These are phyloP conservation scores for Falco rusticolus DNA, from an alignment of 2,797 vertebrate species.

Conservation along the genomic window DNA sequence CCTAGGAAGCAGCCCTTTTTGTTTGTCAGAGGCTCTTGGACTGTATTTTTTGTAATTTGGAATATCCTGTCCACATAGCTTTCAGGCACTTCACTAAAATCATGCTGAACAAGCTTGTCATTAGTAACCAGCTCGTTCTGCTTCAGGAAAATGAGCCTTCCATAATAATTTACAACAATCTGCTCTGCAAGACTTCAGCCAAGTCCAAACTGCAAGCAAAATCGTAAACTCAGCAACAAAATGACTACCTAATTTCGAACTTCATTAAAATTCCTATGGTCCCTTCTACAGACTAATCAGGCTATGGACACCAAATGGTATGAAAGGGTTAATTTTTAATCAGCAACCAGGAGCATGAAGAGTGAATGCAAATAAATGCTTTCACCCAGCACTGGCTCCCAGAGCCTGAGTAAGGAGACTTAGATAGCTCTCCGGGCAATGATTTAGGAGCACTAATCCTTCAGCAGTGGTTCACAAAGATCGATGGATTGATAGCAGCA, in stretches of 20 bases:
- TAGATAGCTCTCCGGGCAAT: neutral
- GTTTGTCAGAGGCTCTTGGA: neutral
- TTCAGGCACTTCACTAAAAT: neutral
- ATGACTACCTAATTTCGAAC: neutral
- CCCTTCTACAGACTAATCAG: neutral
- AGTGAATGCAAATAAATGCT: conserved; percentile 22
- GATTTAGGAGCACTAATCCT: conserved; percentile 50
- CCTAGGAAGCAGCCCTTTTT: neutral
- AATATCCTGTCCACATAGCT: neutral
- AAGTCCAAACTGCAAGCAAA: conserved; percentile 14
- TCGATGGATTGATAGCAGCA: neutral
- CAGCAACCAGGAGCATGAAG: neutral
- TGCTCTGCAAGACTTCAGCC: neutral
- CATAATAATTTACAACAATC: conserved; percentile 9
- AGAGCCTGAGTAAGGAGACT: neutral
- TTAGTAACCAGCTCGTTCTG: neutral
- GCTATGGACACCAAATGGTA: neutral
- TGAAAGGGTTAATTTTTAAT: conserved; percentile 46
- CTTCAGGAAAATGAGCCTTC: neutral
- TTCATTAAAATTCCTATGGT: conserved; percentile 11
- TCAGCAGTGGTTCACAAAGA: conserved; percentile 26
- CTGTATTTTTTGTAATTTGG: neutral
- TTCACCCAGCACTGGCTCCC: neutral
- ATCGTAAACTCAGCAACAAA: neutral
- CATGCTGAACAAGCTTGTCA: conserved; percentile 13